Evolutionary conservation across 2,888 invertebrate genomes (phyloP).

Genomic region (Meghimatium bilineatum): DNA sequence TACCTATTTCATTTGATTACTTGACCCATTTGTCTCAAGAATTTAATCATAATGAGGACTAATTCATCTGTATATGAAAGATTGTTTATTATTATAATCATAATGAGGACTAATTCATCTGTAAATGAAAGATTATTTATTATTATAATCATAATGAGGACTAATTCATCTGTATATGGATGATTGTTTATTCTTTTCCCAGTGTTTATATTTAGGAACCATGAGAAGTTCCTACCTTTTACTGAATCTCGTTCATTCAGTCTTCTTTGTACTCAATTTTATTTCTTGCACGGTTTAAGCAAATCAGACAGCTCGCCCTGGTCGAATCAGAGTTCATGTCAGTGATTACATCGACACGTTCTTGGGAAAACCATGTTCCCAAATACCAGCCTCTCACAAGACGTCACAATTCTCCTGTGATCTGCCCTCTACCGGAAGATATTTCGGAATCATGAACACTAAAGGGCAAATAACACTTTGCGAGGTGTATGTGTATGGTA

Average conservation of each 20-base stretch:
- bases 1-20: too few species aligned
- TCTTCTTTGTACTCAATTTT: not conserved
- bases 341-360: conserved; percentile 46
- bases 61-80: too few species aligned
- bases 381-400: conserved; percentile 33
- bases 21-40: too few species aligned
- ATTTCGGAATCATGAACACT: conserved; percentile 43
- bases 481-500: conserved; percentile 55
- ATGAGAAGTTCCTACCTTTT: too few species aligned
- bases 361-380: conserved; percentile 42
- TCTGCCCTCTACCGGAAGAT: conserved; percentile 34
- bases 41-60: too few species aligned
- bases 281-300: not conserved
- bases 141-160: too few species aligned
- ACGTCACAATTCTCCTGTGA: conserved; percentile 31
- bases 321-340: conserved; percentile 39
- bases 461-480: conserved; percentile 51
- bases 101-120: too few species aligned
- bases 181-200: too few species aligned
- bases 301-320: conserved; percentile 35
- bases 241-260: not conserved
- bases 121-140: too few species aligned
- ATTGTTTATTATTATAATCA: too few species aligned
- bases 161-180: too few species aligned
- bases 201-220: too few species aligned